phyloP scores from a whole-genome alignment of 2,113 vertebrate genomes.

The Nothobranchius kuhntae region DNA sequence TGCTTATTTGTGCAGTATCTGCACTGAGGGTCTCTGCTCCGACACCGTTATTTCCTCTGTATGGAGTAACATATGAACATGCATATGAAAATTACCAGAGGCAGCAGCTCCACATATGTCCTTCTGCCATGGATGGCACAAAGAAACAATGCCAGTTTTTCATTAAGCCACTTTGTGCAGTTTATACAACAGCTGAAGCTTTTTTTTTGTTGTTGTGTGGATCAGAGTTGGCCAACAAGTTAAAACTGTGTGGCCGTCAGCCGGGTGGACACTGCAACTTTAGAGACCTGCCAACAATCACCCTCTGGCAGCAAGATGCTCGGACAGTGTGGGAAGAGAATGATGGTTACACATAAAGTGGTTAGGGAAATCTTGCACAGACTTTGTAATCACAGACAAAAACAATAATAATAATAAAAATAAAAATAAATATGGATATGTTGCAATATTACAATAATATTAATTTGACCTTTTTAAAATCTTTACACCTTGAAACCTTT shows the following conservation, averaged over 20 bases:
- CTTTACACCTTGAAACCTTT: too few relatives aligned
- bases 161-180: conserved; percentile 63
- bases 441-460: too few relatives aligned
- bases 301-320: conserved; percentile 33
- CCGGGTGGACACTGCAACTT: conserved; percentile 63
- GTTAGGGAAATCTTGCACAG: not conserved
- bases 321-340: not conserved
- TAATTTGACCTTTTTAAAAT: too few relatives aligned
- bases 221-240: conserved; percentile 62
- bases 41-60: conserved; percentile 64
- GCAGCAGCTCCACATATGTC: conserved; percentile 74
- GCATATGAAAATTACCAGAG: conserved; percentile 75
- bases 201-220: not conserved
- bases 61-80: conserved; percentile 77
- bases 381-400: not conserved
- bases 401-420: too few relatives aligned
- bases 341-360: too few relatives aligned
- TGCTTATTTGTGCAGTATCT: conserved; percentile 68
- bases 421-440: too few relatives aligned
- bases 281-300: conserved; percentile 69
- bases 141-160: conserved; percentile 71
- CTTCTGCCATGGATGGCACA: conserved; percentile 67
- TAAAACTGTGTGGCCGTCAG: conserved; percentile 65
- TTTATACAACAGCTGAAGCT: conserved; percentile 69
- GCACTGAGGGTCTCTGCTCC: conserved; percentile 77